phyloP scores from a whole-genome alignment of 2,113 vertebrate genomes.

The Petromus typicus region DNA sequence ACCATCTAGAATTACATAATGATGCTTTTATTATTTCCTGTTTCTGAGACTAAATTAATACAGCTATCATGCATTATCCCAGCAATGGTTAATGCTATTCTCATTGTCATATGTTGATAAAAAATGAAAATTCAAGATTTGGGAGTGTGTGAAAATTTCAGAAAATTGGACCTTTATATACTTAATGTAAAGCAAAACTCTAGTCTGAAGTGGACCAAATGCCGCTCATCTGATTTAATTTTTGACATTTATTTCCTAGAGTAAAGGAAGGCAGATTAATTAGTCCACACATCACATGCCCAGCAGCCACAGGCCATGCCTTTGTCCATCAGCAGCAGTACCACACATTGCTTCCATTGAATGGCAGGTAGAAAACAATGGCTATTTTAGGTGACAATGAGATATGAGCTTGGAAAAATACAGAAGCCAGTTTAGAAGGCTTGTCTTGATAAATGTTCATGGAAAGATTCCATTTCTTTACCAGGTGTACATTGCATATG shows the following conservation, averaged over 20 bases:
- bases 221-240: neutral
- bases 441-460: conserved; percentile 65
- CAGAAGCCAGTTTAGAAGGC: conserved; percentile 47
- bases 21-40: neutral
- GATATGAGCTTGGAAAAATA: conserved; percentile 56
- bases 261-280: neutral
- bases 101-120: neutral
- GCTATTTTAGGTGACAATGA: conserved; percentile 33
- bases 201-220: neutral
- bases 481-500: conserved; percentile 73
- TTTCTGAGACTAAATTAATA: conserved; percentile 7
- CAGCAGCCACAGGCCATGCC: neutral
- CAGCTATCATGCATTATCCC: neutral
- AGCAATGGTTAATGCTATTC: neutral
- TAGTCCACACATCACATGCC: neutral
- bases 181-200: neutral
- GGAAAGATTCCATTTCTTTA: conserved; percentile 60
- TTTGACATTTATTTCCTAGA: neutral
- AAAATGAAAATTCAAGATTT: conserved; percentile 33
- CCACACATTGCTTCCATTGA: neutral
- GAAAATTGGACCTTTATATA: conserved; percentile 19
- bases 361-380: conserved; percentile 3
- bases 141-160: conserved; percentile 1
- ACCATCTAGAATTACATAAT: conserved; percentile 14
- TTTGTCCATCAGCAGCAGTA: neutral